These are phyloP conservation scores for Suricata suricatta DNA, from an alignment of 2,113 vertebrate species.

Conservation along the genomic window DNA sequence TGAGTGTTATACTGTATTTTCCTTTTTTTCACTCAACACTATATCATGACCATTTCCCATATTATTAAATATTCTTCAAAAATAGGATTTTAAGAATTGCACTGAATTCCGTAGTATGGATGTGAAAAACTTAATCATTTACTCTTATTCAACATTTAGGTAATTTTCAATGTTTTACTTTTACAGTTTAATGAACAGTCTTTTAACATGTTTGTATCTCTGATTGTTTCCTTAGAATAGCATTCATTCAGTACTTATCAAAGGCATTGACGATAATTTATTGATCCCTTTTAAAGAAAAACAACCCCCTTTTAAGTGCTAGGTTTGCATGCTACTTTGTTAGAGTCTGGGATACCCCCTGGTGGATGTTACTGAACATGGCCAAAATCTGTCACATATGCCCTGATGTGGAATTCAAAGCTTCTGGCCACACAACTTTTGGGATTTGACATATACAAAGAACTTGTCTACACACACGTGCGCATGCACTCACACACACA, in stretches of 20 bases:
- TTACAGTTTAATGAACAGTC: neutral
- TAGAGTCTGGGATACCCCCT: constrained; percentile 78
- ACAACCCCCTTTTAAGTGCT: neutral
- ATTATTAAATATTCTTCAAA: constrained; percentile 46
- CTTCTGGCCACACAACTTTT: neutral
- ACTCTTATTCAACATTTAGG: constrained; percentile 23
- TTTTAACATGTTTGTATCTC: constrained; percentile 14
- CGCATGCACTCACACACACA: too few species aligned
- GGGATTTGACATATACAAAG: neutral
- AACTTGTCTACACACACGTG: neutral
- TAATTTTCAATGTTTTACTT: constrained; percentile 35
- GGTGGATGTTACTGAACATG: constrained; percentile 71
- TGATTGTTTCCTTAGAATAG: constrained; percentile 30
- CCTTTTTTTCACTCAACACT: neutral
- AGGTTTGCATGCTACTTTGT: constrained; percentile 44
- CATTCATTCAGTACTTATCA: constrained; percentile 41
- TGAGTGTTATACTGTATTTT: neutral
- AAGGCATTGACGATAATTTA: constrained; percentile 43
- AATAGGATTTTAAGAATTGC: constrained; percentile 25
- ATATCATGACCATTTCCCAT: neutral
- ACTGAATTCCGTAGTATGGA: neutral
- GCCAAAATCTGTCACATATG: constrained; percentile 9
- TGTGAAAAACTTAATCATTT: constrained; percentile 16
- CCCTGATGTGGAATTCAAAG: neutral
- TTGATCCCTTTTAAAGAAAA: constrained; percentile 59